Evolutionary conservation across 2,888 invertebrate genomes (phyloP).

Genomic region (Idaea dimidiata): DNA sequence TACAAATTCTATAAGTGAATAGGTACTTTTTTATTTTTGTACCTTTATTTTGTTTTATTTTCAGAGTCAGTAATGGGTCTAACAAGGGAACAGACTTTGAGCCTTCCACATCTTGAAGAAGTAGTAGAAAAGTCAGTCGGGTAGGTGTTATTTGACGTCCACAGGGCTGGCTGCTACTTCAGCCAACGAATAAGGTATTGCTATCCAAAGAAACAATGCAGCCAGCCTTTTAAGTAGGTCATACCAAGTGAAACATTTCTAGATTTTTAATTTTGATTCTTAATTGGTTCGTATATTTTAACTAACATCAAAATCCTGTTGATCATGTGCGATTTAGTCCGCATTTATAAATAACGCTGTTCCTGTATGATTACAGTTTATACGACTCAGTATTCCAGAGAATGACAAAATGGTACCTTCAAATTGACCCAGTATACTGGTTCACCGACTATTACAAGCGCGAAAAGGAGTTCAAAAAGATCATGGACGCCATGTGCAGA

Average conservation of each 20-base stretch:
- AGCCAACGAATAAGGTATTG: too few species aligned
- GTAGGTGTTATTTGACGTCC: constrained; percentile 33
- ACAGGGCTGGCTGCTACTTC: too few species aligned
- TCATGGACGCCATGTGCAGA: constrained; percentile 34
- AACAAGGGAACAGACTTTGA: constrained; percentile 50
- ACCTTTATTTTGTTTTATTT: constrained; percentile 23
- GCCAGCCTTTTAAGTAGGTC: too few species aligned
- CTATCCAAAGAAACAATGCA: too few species aligned
- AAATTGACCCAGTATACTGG: constrained; percentile 59
- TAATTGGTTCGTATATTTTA: too few species aligned
- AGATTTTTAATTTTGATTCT: too few species aligned
- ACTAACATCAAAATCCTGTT: too few species aligned
- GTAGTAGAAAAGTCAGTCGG: constrained; percentile 44
- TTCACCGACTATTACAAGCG: constrained; percentile 32
- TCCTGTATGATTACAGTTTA: constrained; percentile 38
- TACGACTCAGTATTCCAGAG: constrained; percentile 56
- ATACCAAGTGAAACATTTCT: too few species aligned
- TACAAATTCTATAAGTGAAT: too few species aligned
- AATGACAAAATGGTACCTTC: constrained; percentile 69
- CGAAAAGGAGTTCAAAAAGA: constrained; percentile 34
- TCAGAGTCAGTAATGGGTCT: constrained; percentile 64
- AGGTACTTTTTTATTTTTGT: neutral
- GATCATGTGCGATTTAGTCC: too few species aligned
- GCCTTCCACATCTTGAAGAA: constrained; percentile 46
- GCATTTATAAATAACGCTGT: neutral